phyloP scores from a whole-genome alignment of 2,797 vertebrate genomes.

The Lagocephalus sceleratus region DNA sequence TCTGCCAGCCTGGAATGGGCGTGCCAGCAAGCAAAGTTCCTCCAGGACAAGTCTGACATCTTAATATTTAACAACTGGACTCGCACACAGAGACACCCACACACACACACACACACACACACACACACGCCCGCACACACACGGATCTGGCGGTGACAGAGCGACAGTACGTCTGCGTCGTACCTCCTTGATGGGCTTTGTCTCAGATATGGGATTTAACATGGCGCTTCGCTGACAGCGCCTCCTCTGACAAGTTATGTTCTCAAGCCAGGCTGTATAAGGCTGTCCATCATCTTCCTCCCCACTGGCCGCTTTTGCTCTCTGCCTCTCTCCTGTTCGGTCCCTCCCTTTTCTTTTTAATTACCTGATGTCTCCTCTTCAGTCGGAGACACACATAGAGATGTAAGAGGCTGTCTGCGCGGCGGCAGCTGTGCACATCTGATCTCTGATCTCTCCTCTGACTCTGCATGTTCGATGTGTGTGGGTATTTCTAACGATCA shows the following conservation, averaged over 20 bases:
- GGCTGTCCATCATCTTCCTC: constrained; percentile 58
- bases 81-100: not conserved
- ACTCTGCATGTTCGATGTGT: constrained; percentile 30
- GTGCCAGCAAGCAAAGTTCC: constrained; percentile 50
- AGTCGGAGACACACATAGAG: constrained; percentile 66
- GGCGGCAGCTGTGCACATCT: constrained; percentile 54
- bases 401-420: constrained; percentile 59
- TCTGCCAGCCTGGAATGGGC: constrained; percentile 40
- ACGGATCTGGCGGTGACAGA: not conserved
- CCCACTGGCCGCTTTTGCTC: constrained; percentile 52
- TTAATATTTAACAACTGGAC: constrained; percentile 77
- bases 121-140: constrained; percentile 5
- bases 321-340: constrained; percentile 42
- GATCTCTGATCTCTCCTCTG: constrained; percentile 57
- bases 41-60: constrained; percentile 65
- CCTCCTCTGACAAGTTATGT: constrained; percentile 60
- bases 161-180: constrained; percentile 19
- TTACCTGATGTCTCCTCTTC: constrained; percentile 73
- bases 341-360: constrained; percentile 71
- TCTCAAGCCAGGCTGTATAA: constrained; percentile 64
- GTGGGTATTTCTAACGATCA: constrained; percentile 21
- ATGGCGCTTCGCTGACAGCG: constrained; percentile 39
- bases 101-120: constrained; percentile 4
- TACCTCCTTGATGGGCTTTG: constrained; percentile 18
- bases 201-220: constrained; percentile 31